phyloP scores from a whole-genome alignment of 2,113 vertebrate genomes.

The Alexandromys fortis region DNA sequence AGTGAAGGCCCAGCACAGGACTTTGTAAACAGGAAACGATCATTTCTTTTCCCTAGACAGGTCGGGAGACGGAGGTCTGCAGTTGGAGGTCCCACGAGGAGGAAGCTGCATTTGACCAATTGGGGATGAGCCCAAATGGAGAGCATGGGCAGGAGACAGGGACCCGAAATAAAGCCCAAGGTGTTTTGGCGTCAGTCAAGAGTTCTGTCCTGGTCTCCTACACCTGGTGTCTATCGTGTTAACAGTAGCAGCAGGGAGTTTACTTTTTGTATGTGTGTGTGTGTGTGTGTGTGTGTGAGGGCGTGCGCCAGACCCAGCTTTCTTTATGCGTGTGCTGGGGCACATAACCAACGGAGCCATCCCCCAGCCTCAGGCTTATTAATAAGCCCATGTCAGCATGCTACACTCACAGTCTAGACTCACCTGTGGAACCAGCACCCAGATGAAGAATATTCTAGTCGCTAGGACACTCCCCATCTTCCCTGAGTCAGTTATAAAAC shows the following conservation, averaged over 20 bases:
- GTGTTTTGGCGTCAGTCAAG: background rate
- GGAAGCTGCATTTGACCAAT: background rate
- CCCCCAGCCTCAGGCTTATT: background rate
- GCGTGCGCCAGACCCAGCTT: rapidly evolving
- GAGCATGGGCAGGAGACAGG: background rate
- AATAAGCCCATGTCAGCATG: no score
- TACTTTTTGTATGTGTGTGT: no score
- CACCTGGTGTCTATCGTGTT: background rate
- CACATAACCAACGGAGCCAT: background rate
- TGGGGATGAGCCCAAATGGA: background rate
- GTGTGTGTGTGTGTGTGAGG: background rate
- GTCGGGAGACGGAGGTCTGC: background rate
- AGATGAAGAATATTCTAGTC: background rate
- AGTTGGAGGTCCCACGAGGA: rapidly evolving
- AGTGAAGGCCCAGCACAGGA: background rate
- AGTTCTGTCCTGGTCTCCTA: background rate
- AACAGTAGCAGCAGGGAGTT: background rate
- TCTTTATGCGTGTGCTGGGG: background rate
- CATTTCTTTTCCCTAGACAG: background rate
- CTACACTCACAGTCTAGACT: background rate
- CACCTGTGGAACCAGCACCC: background rate
- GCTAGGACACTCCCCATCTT: no score
- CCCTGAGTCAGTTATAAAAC: background rate
- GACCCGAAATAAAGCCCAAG: background rate
- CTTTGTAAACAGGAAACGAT: background rate